These are phyloP conservation scores for Lithophane leautieri DNA, from an alignment of 2,888 invertebrate genomes.

Conservation along the genomic window DNA sequence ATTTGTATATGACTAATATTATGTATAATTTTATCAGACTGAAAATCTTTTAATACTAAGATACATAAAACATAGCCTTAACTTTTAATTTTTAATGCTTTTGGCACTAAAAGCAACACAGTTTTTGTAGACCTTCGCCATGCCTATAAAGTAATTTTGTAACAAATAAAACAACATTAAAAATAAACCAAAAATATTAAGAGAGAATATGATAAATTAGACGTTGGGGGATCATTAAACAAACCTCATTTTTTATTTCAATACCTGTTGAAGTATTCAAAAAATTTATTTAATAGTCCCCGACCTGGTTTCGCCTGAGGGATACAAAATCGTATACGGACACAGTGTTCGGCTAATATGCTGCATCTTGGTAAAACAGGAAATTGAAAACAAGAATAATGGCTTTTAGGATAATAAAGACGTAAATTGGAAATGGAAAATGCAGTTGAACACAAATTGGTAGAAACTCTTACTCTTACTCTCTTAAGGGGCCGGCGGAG, in stretches of 20 bases:
- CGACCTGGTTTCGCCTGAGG: conserved; percentile 73
- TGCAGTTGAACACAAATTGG: background rate
- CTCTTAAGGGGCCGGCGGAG: no score
- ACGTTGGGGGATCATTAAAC: conserved; percentile 73
- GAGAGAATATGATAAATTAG: conserved; percentile 75
- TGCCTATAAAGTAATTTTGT: conserved; percentile 24
- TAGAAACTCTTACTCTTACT: background rate
- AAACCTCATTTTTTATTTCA: conserved; percentile 73
- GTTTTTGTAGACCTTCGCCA: background rate
- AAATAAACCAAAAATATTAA: conserved; percentile 70
- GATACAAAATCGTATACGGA: conserved; percentile 55
- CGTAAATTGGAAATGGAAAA: background rate
- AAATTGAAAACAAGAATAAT: background rate
- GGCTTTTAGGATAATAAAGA: background rate
- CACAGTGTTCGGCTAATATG: conserved; percentile 70
- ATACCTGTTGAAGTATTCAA: conserved; percentile 71
- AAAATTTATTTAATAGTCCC: conserved; percentile 76
- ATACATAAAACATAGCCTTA: background rate
- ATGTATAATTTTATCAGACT: background rate
- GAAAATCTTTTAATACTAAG: background rate
- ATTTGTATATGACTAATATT: no score
- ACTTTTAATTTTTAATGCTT: background rate
- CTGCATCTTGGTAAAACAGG: conserved; percentile 50
- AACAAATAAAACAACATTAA: conserved; percentile 52
- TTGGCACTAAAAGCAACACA: background rate